A percentile compares a stretch with the other conserved stretches of the same genome.
phyloP scores from a whole-genome alignment of 2,888 invertebrate genomes.

The Noctua janthina region DNA sequence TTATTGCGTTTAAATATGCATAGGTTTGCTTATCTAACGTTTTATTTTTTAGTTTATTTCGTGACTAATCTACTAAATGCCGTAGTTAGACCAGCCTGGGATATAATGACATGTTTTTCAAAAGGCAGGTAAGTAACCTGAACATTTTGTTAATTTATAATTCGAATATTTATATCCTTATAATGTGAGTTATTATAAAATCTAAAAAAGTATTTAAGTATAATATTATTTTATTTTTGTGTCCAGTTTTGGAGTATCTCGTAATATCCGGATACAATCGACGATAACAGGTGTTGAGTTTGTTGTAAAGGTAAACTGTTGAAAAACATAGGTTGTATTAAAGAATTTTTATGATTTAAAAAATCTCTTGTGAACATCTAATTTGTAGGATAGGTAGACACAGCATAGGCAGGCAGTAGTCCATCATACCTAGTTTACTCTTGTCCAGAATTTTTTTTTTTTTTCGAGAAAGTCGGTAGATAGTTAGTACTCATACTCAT shows the following conservation, averaged over 20 bases:
- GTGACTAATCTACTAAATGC: slow-evolving; percentile 57
- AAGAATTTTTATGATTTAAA: background rate
- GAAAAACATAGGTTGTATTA: background rate
- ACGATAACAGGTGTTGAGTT: slow-evolving; percentile 27
- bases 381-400: background rate
- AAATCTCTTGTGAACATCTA: background rate
- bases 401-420: background rate
- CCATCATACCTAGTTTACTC: background rate
- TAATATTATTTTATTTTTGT: slow-evolving; percentile 24
- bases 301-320: slow-evolving; percentile 31
- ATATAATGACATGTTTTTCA: slow-evolving; percentile 8
- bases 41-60: slow-evolving; percentile 50
- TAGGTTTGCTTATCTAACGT: slow-evolving; percentile 40
- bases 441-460: too few relatives aligned
- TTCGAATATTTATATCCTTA: slow-evolving; percentile 33
- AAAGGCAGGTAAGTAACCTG: slow-evolving; percentile 2
- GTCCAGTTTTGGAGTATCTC: slow-evolving; percentile 31
- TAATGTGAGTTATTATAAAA: slow-evolving; percentile 27
- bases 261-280: slow-evolving; percentile 44
- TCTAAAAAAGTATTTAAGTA: slow-evolving; percentile 19
- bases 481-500: too few relatives aligned
- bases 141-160: slow-evolving; percentile 48
- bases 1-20: slow-evolving; percentile 74
- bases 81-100: background rate
- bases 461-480: too few relatives aligned